A percentile compares a stretch with the other conserved stretches of the same genome.
Evolutionary conservation across 2,888 invertebrate genomes (phyloP).

Genomic region (Lamproptera curius): DNA sequence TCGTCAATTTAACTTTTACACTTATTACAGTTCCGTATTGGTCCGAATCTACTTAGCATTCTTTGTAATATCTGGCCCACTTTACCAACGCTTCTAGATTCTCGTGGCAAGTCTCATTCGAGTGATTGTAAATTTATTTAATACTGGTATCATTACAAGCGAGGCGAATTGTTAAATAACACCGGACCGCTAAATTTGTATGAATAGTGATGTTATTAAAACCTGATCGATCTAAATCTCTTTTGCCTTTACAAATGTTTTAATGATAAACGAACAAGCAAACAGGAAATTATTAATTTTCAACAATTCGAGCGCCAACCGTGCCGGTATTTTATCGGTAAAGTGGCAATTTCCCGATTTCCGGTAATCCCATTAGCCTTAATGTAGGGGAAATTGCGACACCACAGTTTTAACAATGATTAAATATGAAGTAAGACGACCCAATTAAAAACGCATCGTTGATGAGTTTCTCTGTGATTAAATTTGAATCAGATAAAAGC

Average conservation of each 20-base stretch:
- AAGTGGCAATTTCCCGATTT: too few relatives aligned
- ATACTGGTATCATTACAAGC: not conserved
- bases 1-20: conserved; percentile 44
- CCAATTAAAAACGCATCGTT: not conserved
- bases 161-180: conserved; percentile 11
- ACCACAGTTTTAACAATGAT: too few relatives aligned
- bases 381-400: too few relatives aligned
- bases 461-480: conserved; percentile 3
- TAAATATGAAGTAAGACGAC: not conserved
- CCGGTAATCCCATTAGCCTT: too few relatives aligned
- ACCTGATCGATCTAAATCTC: not conserved
- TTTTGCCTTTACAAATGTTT: not conserved
- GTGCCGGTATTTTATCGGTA: too few relatives aligned
- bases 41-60: conserved; percentile 51
- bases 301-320: too few relatives aligned
- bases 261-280: conserved; percentile 1
- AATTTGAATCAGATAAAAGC: conserved; percentile 11
- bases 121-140: conserved; percentile 6
- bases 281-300: too few relatives aligned
- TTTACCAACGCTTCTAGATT: conserved; percentile 27
- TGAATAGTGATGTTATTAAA: conserved; percentile 4
- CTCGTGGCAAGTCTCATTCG: conserved; percentile 1
- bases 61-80: conserved; percentile 47
- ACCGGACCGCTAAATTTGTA: not conserved
- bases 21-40: conserved; percentile 41